A percentile compares a stretch with the other conserved stretches of the same genome.
These are phyloP conservation scores for Pantherophis vulpinus DNA, from an alignment of 2,797 vertebrate genomes.

Conservation along the genomic window DNA sequence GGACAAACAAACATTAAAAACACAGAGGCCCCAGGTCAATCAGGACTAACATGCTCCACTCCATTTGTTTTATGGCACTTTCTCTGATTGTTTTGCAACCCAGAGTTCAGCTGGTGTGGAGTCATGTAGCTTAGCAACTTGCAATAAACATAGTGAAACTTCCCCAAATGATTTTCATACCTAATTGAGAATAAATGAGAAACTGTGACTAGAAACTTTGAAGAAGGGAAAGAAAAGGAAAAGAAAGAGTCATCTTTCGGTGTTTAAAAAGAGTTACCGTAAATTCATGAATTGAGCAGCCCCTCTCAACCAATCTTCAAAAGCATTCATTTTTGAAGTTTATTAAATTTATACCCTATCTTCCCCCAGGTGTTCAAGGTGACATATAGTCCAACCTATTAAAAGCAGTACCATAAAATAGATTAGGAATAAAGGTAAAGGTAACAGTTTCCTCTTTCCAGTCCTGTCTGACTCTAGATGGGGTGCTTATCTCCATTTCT, in stretches of 20 bases:
- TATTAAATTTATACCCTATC: background rate
- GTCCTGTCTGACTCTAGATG: background rate
- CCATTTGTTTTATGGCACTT: conserved; percentile 54
- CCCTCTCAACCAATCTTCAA: background rate
- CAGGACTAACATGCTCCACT: background rate
- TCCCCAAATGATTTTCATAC: conserved; percentile 61
- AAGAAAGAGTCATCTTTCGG: background rate
- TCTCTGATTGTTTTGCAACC: conserved; percentile 52
- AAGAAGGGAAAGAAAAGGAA: background rate
- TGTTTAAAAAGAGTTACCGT: background rate
- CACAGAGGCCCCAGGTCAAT: conserved; percentile 17
- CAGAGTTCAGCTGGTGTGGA: conserved; percentile 59
- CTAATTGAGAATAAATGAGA: conserved; percentile 56
- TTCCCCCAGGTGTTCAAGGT: background rate
- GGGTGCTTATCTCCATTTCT: background rate
- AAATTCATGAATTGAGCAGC: background rate
- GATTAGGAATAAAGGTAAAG: background rate
- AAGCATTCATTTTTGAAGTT: background rate
- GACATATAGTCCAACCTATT: background rate
- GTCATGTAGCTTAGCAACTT: conserved; percentile 69
- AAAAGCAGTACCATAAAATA: background rate
- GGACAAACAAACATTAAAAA: background rate
- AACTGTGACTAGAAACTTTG: conserved; percentile 53
- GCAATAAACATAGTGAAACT: conserved; percentile 65
- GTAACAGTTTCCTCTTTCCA: background rate